These are phyloP conservation scores for Morinoia aosen DNA, from an alignment of 2,888 invertebrate species.

Conservation along the genomic window DNA sequence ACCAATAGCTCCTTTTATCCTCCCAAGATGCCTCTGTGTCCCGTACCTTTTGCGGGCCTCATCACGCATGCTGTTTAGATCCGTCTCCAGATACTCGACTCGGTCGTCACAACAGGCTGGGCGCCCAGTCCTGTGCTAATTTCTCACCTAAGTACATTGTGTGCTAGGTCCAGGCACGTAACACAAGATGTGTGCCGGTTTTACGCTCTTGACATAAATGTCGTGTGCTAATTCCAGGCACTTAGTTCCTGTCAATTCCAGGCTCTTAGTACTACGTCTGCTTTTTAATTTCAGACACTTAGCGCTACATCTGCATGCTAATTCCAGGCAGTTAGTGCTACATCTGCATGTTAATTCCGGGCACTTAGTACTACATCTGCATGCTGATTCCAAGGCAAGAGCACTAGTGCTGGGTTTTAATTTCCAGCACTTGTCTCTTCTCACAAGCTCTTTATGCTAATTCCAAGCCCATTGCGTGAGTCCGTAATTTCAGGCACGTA, in stretches of 20 bases:
- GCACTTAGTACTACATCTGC: too few relatives aligned
- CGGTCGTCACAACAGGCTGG: background rate
- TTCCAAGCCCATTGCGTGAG: too few relatives aligned
- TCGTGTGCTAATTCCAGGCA: background rate
- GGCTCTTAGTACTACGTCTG: too few relatives aligned
- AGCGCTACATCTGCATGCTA: too few relatives aligned
- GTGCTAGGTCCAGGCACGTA: background rate
- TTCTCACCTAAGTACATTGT: background rate
- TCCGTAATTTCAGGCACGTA: too few relatives aligned
- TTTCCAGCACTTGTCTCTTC: too few relatives aligned
- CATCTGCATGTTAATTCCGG: too few relatives aligned
- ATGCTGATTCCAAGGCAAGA: too few relatives aligned
- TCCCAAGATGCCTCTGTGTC: background rate
- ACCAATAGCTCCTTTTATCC: conserved; percentile 45
- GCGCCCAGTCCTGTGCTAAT: background rate
- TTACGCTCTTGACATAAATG: background rate
- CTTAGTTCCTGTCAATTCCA: background rate
- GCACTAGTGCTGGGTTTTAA: too few relatives aligned
- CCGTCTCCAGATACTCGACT: background rate
- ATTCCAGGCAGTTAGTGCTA: too few relatives aligned
- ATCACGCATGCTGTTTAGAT: background rate
- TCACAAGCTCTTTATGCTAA: too few relatives aligned
- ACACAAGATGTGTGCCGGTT: background rate
- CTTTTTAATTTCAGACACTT: too few relatives aligned
- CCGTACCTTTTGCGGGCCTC: background rate